Percentiles rank a stretch among this genome's conserved stretches.
Conservation (phyloP, 1,140 invertebrate species). For the Cecropterus lyciades region DNA sequence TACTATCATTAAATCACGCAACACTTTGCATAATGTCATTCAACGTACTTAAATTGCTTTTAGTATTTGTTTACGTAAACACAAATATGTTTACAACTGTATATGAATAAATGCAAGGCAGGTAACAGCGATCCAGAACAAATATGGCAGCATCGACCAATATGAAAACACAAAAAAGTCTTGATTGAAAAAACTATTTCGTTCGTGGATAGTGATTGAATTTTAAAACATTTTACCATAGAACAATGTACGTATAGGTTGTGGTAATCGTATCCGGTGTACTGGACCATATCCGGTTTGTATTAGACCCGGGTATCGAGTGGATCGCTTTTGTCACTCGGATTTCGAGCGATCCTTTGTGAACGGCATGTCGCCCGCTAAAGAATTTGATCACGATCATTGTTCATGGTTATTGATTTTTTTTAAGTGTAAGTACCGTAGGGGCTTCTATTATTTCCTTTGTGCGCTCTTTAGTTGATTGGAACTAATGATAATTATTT, state of each 20-base stretch:
- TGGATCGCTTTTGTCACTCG: slow-evolving; percentile 72
- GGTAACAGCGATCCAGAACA: neutral
- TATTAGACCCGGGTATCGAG: slow-evolving; percentile 74
- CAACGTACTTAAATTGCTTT: too few species aligned
- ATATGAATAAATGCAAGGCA: slow-evolving; percentile 7
- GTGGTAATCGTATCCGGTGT: slow-evolving; percentile 65
- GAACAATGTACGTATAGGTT: slow-evolving; percentile 41
- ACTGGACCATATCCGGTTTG: slow-evolving; percentile 72
- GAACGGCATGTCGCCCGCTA: slow-evolving; percentile 53
- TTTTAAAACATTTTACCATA: slow-evolving; percentile 33
- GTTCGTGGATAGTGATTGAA: slow-evolving; percentile 23
- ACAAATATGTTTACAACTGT: too few species aligned
- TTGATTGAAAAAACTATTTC: slow-evolving; percentile 28
- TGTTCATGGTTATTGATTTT: slow-evolving; percentile 21
- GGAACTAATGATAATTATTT: slow-evolving; percentile 18
- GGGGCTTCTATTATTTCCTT: neutral
- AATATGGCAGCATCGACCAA: slow-evolving; percentile 3
- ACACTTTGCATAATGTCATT: too few species aligned
- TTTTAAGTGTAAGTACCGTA: slow-evolving; percentile 13
- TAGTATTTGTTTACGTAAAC: too few species aligned
- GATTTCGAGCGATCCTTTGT: slow-evolving; percentile 61
- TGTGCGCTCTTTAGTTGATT: slow-evolving; percentile 17
- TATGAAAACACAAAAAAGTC: slow-evolving; percentile 3
- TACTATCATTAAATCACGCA: too few species aligned
- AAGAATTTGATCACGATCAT: slow-evolving; percentile 45